phyloP scores from a whole-genome alignment of 2,113 vertebrate genomes.

The Oreochromis niloticus region DNA sequence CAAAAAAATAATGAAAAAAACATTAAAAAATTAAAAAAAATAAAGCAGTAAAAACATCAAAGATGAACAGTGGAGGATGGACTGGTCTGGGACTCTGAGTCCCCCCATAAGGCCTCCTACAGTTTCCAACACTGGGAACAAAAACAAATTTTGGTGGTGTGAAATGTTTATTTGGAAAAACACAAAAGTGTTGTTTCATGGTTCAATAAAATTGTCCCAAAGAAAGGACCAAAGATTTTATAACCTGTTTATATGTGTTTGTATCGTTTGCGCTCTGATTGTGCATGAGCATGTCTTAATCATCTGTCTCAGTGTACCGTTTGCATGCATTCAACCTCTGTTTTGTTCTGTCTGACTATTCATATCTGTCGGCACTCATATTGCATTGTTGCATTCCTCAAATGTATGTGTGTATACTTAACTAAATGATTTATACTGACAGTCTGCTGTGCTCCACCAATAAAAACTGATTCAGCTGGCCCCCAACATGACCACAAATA shows the following conservation, averaged over 20 bases:
- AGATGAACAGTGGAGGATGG: background rate
- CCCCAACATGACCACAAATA: background rate
- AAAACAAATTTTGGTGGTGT: background rate
- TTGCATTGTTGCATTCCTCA: background rate
- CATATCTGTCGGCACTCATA: background rate
- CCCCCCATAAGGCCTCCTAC: background rate
- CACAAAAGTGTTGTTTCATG: background rate
- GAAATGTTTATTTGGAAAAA: constrained; percentile 34
- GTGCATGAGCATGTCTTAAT: background rate
- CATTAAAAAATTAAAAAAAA: background rate
- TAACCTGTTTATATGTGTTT: background rate
- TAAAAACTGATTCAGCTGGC: background rate
- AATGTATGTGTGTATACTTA: background rate
- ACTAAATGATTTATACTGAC: background rate
- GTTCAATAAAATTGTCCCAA: constrained; percentile 12
- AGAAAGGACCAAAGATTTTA: background rate
- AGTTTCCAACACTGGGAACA: constrained; percentile 14
- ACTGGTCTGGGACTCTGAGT: background rate
- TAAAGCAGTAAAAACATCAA: constrained; percentile 19
- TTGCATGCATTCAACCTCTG: background rate
- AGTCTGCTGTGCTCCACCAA: background rate
- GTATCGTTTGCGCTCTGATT: background rate
- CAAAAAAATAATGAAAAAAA: background rate
- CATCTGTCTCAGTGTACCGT: background rate
- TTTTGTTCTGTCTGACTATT: background rate